Conservation (phyloP, 2,797 vertebrate species). For the Argyrosomus regius region DNA sequence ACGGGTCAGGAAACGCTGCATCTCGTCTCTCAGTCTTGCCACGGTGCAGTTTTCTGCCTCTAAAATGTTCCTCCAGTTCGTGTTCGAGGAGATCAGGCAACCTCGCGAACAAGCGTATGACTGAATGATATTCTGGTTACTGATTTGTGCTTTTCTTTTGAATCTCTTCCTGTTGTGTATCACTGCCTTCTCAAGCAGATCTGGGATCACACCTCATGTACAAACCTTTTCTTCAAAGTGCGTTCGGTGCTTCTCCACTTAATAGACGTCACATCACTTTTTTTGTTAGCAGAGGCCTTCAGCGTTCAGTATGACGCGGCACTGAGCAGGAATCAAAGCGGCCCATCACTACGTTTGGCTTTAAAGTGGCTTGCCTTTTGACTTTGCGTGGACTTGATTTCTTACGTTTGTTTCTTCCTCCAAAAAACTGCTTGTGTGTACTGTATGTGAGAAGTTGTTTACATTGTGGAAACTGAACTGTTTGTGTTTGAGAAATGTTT, state of each 20-base stretch:
- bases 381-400: conserved; percentile 43
- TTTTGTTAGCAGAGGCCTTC: conserved; percentile 23
- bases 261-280: neutral
- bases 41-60: conserved; percentile 1
- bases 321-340: conserved; percentile 26
- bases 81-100: neutral
- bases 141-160: neutral
- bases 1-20: conserved; percentile 2
- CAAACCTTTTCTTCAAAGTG: neutral
- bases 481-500: conserved; percentile 61
- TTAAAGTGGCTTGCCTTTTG: conserved; percentile 53
- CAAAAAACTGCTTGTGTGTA: conserved; percentile 65
- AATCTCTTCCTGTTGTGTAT: neutral
- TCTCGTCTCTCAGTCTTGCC: neutral
- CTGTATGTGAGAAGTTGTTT: conserved; percentile 74
- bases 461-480: conserved; percentile 72
- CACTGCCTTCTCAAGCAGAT: conserved; percentile 13
- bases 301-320: neutral
- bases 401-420: conserved; percentile 40
- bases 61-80: neutral
- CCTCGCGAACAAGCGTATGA: conserved; percentile 6
- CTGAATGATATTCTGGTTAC: neutral
- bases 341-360: conserved; percentile 47
- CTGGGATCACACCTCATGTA: neutral
- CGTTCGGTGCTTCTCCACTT: conserved; percentile 21